Conservation (phyloP, 2,888 invertebrate genomes). For the Drosophila peninsularis region DNA sequence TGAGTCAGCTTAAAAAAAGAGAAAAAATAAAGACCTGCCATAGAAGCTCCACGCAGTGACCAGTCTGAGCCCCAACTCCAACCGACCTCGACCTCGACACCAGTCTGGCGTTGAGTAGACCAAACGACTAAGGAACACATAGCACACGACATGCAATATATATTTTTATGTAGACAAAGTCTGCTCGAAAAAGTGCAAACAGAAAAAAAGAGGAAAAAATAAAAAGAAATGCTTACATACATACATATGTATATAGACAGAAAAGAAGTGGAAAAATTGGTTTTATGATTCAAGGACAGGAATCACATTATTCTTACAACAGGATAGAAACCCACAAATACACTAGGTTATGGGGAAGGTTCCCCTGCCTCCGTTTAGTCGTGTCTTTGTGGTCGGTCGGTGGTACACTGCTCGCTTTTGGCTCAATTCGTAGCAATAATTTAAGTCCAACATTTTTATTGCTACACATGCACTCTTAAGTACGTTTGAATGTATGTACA, state of each 20-base stretch:
- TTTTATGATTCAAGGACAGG: constrained; percentile 85
- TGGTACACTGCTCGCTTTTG: constrained; percentile 61
- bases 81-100: constrained; percentile 63
- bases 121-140: constrained; percentile 65
- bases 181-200: constrained; percentile 82
- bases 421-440: constrained; percentile 75
- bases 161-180: constrained; percentile 82
- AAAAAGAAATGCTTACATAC: constrained; percentile 54
- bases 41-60: constrained; percentile 44
- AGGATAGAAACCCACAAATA: constrained; percentile 70
- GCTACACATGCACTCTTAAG: constrained; percentile 65
- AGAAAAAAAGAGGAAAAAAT: constrained; percentile 60
- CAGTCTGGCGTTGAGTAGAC: constrained; percentile 78
- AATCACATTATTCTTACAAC: constrained; percentile 84
- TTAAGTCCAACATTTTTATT: constrained; percentile 82
- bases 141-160: constrained; percentile 73
- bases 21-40: constrained; percentile 17
- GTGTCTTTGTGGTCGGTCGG: constrained; percentile 54
- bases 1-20: constrained; percentile 48
- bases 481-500: constrained; percentile 37
- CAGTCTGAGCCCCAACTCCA: constrained; percentile 34
- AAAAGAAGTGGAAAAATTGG: constrained; percentile 80
- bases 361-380: constrained; percentile 27
- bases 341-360: constrained; percentile 65
- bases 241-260: constrained; percentile 51